These are phyloP conservation scores for Ophiothrix spiculata DNA, from an alignment of 35 echinoderm and acorn worm species.

Conservation along the genomic window DNA sequence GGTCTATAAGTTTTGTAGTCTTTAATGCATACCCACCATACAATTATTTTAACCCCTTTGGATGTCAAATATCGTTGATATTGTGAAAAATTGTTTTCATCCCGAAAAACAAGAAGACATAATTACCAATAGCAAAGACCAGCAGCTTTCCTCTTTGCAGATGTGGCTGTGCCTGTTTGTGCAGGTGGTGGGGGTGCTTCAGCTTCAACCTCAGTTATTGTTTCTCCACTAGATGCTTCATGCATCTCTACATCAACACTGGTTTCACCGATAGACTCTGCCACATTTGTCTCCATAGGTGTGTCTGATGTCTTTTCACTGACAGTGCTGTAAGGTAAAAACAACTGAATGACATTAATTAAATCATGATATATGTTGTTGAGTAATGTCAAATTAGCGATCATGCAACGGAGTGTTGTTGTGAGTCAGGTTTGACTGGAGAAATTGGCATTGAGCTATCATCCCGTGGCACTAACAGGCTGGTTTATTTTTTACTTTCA, in stretches of 20 bases:
- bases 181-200: background rate
- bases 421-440: too few species aligned
- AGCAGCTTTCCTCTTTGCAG: background rate
- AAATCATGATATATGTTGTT: too few species aligned
- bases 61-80: background rate
- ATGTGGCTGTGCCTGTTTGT: background rate
- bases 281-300: slow-evolving; percentile 9
- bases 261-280: background rate
- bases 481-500: too few species aligned
- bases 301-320: background rate
- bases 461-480: too few species aligned
- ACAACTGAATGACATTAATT: too few species aligned
- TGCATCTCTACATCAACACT: background rate
- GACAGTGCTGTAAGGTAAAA: background rate
- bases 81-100: background rate
- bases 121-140: background rate
- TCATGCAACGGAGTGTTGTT: too few species aligned
- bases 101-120: background rate
- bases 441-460: too few species aligned
- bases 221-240: background rate
- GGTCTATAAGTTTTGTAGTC: background rate
- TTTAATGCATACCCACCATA: background rate
- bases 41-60: background rate
- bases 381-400: too few species aligned
- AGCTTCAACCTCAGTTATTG: background rate